Percentiles rank a stretch among this genome's conserved stretches.
phyloP scores from a whole-genome alignment of 2,113 vertebrate species.

The Odocoileus virginianus region DNA sequence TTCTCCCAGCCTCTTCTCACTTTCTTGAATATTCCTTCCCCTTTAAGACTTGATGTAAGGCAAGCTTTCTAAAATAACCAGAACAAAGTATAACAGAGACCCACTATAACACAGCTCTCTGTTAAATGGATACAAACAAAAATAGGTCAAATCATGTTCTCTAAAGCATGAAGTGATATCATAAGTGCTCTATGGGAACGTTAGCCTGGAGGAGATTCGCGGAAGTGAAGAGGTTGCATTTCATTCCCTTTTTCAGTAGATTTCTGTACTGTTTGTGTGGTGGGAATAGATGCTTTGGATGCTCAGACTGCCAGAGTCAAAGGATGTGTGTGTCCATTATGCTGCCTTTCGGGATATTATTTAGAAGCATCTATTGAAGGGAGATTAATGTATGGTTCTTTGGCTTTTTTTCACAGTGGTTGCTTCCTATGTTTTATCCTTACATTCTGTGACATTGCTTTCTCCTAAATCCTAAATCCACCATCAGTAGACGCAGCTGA shows the following conservation, averaged over 20 bases:
- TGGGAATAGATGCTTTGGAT: not conserved
- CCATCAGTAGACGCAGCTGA: not conserved
- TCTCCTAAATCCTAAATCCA: not conserved
- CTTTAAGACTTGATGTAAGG: not conserved
- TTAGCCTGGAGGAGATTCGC: not conserved
- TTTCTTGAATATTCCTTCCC: not conserved
- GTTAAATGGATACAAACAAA: not conserved
- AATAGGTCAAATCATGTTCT: not conserved
- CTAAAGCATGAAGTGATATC: not conserved
- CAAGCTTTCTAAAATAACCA: not conserved
- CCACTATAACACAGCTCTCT: not conserved
- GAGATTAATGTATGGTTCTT: not conserved
- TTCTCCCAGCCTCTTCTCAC: not conserved
- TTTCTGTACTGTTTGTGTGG: not conserved
- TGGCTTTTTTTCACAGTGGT: not conserved
- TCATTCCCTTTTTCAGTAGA: not conserved
- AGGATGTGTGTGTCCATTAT: accelerated
- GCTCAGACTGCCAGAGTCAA: not conserved
- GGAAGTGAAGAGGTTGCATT: not conserved
- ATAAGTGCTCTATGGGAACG: not conserved
- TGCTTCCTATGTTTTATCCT: not conserved
- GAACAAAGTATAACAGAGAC: not conserved
- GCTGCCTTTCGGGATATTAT: not conserved
- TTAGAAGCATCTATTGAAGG: not conserved
- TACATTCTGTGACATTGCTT: not conserved